Percentiles rank a stretch among this genome's conserved stretches.
These are phyloP conservation scores for Peucedramus taeniatus DNA, from an alignment of 2,113 vertebrate species.

Conservation along the genomic window DNA sequence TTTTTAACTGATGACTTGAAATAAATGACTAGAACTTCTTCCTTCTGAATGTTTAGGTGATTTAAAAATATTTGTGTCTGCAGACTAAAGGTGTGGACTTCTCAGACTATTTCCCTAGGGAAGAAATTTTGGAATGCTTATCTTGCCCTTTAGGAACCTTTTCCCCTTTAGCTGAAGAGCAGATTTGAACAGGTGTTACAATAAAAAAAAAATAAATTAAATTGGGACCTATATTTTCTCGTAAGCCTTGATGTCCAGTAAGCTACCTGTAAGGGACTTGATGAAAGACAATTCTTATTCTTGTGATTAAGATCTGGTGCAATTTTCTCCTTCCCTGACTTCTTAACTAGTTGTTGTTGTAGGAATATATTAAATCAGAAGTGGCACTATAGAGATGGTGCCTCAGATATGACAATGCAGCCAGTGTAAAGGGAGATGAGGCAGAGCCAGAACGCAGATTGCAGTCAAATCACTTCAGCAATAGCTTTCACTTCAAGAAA, in stretches of 20 bases:
- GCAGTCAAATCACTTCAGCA: background rate
- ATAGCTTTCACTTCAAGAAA: background rate
- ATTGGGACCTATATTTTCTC: background rate
- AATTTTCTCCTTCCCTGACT: background rate
- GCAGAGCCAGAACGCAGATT: background rate
- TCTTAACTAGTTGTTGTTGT: background rate
- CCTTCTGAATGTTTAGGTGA: background rate
- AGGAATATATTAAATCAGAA: background rate
- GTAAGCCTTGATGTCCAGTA: background rate
- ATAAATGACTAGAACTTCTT: background rate
- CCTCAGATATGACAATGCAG: fast-evolving
- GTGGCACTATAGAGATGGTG: background rate
- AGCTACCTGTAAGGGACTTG: background rate
- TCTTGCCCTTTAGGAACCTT: background rate
- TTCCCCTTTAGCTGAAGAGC: background rate
- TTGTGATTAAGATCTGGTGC: background rate
- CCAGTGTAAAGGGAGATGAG: background rate
- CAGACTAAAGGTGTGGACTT: background rate
- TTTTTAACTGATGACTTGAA: background rate
- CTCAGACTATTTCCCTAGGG: background rate
- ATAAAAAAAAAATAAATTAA: background rate
- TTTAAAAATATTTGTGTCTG: background rate
- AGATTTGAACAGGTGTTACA: background rate
- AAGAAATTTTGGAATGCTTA: background rate
- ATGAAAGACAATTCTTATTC: background rate